These are phyloP conservation scores for Coleophora deauratella DNA, from an alignment of 2,888 invertebrate genomes.

Conservation along the genomic window DNA sequence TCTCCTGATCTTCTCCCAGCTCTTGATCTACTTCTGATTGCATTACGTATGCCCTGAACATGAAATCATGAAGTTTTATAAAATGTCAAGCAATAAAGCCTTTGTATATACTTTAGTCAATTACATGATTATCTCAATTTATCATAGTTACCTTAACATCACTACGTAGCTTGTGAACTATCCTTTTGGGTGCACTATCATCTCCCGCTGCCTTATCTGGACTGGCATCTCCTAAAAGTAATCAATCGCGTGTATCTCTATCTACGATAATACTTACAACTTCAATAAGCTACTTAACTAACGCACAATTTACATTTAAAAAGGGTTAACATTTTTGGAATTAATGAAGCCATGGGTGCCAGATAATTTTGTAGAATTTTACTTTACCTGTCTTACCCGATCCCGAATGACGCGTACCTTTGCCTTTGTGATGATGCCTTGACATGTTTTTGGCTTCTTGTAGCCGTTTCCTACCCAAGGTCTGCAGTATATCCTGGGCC, in stretches of 20 bases:
- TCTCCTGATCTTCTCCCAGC: conserved; percentile 75
- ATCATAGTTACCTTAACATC: conserved; percentile 79
- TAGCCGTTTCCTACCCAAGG: conserved; percentile 86
- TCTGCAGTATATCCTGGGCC: conserved; percentile 95
- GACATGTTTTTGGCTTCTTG: conserved; percentile 85
- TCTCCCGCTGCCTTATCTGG: conserved; percentile 67
- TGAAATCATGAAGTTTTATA: not conserved
- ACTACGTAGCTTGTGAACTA: conserved; percentile 87
- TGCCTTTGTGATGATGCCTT: conserved; percentile 27
- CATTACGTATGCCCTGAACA: conserved; percentile 73
- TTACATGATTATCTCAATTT: not conserved
- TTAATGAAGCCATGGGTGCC: too few relatives aligned
- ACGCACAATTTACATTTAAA: too few relatives aligned
- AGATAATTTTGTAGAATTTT: not conserved
- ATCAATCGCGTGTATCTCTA: not conserved
- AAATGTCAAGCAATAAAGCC: not conserved
- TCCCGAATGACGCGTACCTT: conserved; percentile 27
- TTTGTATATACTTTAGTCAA: too few relatives aligned
- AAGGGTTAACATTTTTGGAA: too few relatives aligned
- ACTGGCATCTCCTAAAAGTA: conserved; percentile 47
- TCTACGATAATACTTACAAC: not conserved
- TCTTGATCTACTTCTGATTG: conserved; percentile 71
- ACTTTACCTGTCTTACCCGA: not conserved
- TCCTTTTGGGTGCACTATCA: conserved; percentile 80
- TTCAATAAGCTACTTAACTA: not conserved